A percentile compares a stretch with the other conserved stretches of the same genome.
phyloP scores from a whole-genome alignment of 2,888 invertebrate species.

The Anarsia innoxiella region DNA sequence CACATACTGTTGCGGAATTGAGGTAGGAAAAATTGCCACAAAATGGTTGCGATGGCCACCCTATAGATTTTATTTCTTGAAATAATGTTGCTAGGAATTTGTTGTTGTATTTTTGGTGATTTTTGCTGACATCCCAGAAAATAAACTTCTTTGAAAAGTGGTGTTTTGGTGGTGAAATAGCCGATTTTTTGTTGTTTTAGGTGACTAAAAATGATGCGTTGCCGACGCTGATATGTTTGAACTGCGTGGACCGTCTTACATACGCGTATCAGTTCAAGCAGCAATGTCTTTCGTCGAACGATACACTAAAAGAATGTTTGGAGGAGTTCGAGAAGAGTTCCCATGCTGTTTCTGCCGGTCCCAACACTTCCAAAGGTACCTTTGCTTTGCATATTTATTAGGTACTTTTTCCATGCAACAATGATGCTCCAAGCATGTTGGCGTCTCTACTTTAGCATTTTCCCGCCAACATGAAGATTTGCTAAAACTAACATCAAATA shows the following conservation, averaged over 20 bases:
- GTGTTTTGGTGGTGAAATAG: constrained; percentile 16
- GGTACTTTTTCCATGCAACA: too few species aligned
- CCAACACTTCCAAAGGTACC: constrained; percentile 44
- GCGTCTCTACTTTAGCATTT: too few species aligned
- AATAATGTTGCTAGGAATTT: constrained; percentile 71
- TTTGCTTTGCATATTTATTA: too few species aligned
- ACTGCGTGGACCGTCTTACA: constrained; percentile 66
- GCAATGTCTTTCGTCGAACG: constrained; percentile 64
- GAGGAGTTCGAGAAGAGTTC: constrained; percentile 62
- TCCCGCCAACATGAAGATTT: too few species aligned
- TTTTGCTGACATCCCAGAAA: constrained; percentile 68
- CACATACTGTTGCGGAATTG: constrained; percentile 63
- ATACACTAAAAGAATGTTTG: constrained; percentile 66
- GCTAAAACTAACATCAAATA: too few species aligned
- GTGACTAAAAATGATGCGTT: constrained; percentile 60
- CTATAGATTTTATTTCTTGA: constrained; percentile 63
- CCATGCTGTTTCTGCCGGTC: constrained; percentile 35
- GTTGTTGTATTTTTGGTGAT: constrained; percentile 46
- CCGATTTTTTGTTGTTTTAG: constrained; percentile 36
- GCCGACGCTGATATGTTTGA: constrained; percentile 67
- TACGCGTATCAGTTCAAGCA: constrained; percentile 68
- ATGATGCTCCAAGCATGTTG: too few species aligned
- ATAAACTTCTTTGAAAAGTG: constrained; percentile 20
- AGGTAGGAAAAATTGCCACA: constrained; percentile 69
- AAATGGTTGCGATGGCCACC: constrained; percentile 76